phyloP scores from a whole-genome alignment of 2,797 vertebrate genomes.

The Phoebastria nigripes region DNA sequence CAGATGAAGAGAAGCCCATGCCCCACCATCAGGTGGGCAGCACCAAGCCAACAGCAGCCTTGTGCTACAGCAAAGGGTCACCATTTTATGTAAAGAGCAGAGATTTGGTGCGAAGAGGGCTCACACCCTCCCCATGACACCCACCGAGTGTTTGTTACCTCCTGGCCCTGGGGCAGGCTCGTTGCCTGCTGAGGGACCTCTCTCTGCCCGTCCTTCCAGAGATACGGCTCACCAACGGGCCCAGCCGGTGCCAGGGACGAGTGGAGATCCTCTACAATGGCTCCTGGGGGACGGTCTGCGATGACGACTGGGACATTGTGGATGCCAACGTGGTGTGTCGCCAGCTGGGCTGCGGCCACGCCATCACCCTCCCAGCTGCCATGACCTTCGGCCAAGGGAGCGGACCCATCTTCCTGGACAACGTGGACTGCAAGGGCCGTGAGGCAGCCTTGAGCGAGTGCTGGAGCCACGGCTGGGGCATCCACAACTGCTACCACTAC shows the following conservation, averaged over 20 bases:
- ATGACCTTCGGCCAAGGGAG: conserved; percentile 86
- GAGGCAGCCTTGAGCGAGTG: conserved; percentile 87
- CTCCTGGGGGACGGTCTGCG: conserved; percentile 92
- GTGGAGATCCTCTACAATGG: conserved; percentile 86
- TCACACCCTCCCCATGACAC: rapidly evolving
- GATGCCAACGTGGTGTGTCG: conserved; percentile 92
- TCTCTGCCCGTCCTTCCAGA: conserved; percentile 27
- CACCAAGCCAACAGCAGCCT: neutral
- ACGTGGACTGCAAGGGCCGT: conserved; percentile 89
- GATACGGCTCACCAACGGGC: conserved; percentile 88
- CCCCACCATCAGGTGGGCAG: neutral
- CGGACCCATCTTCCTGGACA: conserved; percentile 89
- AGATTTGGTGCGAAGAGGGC: neutral
- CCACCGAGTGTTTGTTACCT: neutral
- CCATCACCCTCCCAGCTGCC: conserved; percentile 78
- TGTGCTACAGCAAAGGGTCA: neutral
- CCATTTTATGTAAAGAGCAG: neutral
- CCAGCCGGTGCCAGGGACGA: conserved; percentile 84
- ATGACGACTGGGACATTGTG: conserved; percentile 96
- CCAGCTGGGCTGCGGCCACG: conserved; percentile 87
- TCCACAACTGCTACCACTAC: conserved; percentile 98
- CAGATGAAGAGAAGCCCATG: neutral
- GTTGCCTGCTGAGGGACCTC: neutral
- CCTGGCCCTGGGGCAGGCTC: rapidly evolving
- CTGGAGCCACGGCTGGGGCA: conserved; percentile 87